Evolutionary conservation across 2,888 invertebrate species (phyloP).

Genomic region (Stramonita haemastoma): DNA sequence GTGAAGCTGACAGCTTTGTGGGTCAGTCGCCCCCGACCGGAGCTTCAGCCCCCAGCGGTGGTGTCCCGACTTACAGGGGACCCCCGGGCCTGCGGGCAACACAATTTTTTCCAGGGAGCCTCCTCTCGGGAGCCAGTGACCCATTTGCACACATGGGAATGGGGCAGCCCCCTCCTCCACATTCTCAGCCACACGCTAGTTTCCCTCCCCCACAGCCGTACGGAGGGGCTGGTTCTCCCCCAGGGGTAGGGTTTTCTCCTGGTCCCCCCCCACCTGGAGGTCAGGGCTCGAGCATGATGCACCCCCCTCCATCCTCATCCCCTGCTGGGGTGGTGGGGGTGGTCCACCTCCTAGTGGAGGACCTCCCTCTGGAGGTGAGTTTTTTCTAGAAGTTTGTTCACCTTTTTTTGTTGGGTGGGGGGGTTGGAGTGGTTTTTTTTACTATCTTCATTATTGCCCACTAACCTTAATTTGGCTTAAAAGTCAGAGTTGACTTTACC

Average conservation of each 20-base stretch:
- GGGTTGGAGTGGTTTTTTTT: too few relatives aligned
- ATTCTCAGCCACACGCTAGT: constrained; percentile 29
- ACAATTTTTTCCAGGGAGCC: constrained; percentile 44
- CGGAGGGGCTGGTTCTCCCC: not conserved
- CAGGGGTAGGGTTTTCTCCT: not conserved
- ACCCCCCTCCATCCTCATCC: not conserved
- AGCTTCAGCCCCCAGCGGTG: not conserved
- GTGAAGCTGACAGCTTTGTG: constrained; percentile 76
- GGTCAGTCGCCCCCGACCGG: constrained; percentile 67
- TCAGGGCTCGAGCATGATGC: not conserved
- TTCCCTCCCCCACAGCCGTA: not conserved
- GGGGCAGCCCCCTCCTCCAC: constrained; percentile 45
- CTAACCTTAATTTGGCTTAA: too few relatives aligned
- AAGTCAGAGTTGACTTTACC: too few relatives aligned
- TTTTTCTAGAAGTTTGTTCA: not conserved
- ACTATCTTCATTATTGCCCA: too few relatives aligned
- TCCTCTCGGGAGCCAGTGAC: constrained; percentile 52
- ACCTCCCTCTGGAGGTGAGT: constrained; percentile 2
- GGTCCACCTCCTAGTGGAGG: not conserved
- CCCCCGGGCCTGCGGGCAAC: not conserved
- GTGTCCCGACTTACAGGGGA: constrained; percentile 7
- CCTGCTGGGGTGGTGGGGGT: not conserved
- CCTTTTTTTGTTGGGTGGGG: too few relatives aligned
- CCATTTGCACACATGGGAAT: constrained; percentile 70
- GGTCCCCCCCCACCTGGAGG: constrained; percentile 9